Base-by-base conservation (phyloP, 2,113 vertebrate genomes). In the Tilapia sparmanii region DNA sequence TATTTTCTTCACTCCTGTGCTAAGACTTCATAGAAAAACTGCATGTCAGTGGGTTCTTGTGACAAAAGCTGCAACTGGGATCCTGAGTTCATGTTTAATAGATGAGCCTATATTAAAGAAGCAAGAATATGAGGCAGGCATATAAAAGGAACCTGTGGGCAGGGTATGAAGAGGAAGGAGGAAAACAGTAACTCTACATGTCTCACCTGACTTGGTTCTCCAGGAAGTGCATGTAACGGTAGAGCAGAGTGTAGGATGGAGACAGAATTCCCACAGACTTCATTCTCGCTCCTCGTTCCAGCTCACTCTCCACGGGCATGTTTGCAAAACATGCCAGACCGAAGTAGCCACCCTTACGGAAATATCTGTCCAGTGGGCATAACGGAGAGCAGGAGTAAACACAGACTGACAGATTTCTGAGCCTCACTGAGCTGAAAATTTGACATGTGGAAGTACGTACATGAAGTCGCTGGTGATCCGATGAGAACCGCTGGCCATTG, bases 211-310 rank as follows among this genome's bases (percentile, higher is more conserved):
- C 99, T 96, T 99, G 99, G 92, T 99, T 99, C 96, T 99, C 99
- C 95, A 99, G 92, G 95, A 99, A 99, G 95, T 99, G 98, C 99
- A 99, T 99, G 95, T 99, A 98, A 45, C 98, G 97, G 88, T 99
- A 99, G 0, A 99, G 97, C 87, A 99, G 95, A 1, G 99, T 99
- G 93, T 99, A 99, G 68, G 98, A 99, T 1, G 98, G 98, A 13
- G 98, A 99, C 38, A 99, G 97, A 82, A 99, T 98, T 53, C 99
- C 99, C 92, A 99, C 99, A 0, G 99, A 99, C 94, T 99, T 99
- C 98, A 99, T 99, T 53, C 98, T 96, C 1, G 99, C 99, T 0
- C 99, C 99, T 4, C 98, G 97, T 91, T 99, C 99, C 89, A 99
- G 92, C 94, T 98, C 98, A 0, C 98, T 99, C 91, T 99, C 99